Base-by-base conservation (phyloP, 2,113 vertebrate genomes). In the Pseudois nayaur region DNA sequence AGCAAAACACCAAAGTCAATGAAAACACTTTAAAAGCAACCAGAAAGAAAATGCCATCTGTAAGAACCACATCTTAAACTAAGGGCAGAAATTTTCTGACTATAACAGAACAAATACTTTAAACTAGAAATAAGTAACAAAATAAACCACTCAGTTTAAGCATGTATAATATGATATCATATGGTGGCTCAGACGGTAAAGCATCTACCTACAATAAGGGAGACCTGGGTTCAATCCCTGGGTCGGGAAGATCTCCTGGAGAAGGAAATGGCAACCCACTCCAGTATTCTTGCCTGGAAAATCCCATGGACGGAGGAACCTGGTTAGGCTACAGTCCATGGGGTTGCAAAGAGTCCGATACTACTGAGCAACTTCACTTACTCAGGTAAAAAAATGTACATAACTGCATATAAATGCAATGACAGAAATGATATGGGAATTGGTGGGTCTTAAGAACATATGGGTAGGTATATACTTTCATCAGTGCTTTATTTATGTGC, bases 61-160 rank as follows among this genome's bases (percentile, higher is more conserved):
- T 81, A 60, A 78, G 15, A 48, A 60, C 27, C 12, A 74, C 71
- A 14, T 27, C 23, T 43, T 45, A 45, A 45, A 76, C 31, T 85
- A 50, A 91, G 87, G 25, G 5, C 2, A 93, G 36, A 83, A 78
- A 48, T 76, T 89, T 95, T 52, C 40, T 88, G 15, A 29, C 4
- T 31, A 17, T 50, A 45, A 23, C 6, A 4, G 55, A 76, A 79
- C 29, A 83, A 94, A 36, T 54, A 50, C 33, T 92, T 85, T 50
- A 62, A 81, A 33, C 50, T 79, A 59, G 19, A 86, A 87, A 87
- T 64, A 67, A 79, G 25, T 7, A 64, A 43, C 10, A 78, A 98
- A 59, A 71, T 50, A 92, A 74, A 45, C 17, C 23, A 78, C 4
- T 82, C 45, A 8, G 9, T 79, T 79, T 79, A 19, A 87, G 71